These are phyloP conservation scores for Atractosteus spatula DNA, from an alignment of 2,113 vertebrate genomes.

Conservation along the genomic window DNA sequence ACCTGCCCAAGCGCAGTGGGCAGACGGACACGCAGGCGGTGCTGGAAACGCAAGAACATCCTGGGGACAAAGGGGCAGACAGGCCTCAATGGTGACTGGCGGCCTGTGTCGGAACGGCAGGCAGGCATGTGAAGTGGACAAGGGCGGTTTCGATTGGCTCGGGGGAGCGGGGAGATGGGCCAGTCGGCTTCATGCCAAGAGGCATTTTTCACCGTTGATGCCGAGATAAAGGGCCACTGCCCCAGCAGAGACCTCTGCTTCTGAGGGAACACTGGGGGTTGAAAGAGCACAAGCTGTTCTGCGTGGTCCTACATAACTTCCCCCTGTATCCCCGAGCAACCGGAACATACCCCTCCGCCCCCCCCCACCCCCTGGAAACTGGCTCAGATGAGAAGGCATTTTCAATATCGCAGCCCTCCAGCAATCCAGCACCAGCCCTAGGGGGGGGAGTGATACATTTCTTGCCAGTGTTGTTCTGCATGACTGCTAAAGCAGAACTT, in stretches of 20 bases:
- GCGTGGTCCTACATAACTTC: conserved; percentile 57
- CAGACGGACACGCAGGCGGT: conserved; percentile 42
- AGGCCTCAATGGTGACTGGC: conserved; percentile 49
- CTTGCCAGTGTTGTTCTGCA: conserved; percentile 6
- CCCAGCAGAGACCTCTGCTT: conserved; percentile 30
- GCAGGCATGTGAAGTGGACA: conserved; percentile 55
- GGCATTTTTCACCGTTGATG: conserved; percentile 67
- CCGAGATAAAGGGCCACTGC: conserved; percentile 49
- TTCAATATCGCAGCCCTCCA: conserved; percentile 46
- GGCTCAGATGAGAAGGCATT: conserved; percentile 45
- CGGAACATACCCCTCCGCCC: conserved; percentile 47
- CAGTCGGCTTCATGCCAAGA: conserved; percentile 59
- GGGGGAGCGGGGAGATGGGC: conserved; percentile 46
- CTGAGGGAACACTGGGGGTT: conserved; percentile 50
- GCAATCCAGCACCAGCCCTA: conserved; percentile 28
- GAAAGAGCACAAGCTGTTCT: conserved; percentile 66
- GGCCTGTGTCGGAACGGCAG: conserved; percentile 48
- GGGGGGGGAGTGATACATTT: conserved; percentile 9
- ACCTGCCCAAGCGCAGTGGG: conserved; percentile 34
- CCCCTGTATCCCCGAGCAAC: conserved; percentile 63
- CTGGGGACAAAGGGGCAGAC: conserved; percentile 38
- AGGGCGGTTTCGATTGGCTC: conserved; percentile 53
- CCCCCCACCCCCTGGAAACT: conserved; percentile 37
- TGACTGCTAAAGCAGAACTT: conserved; percentile 10
- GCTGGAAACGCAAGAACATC: conserved; percentile 41